These are phyloP conservation scores for Albula glossodonta DNA, from an alignment of 2,113 vertebrate genomes.

Conservation along the genomic window DNA sequence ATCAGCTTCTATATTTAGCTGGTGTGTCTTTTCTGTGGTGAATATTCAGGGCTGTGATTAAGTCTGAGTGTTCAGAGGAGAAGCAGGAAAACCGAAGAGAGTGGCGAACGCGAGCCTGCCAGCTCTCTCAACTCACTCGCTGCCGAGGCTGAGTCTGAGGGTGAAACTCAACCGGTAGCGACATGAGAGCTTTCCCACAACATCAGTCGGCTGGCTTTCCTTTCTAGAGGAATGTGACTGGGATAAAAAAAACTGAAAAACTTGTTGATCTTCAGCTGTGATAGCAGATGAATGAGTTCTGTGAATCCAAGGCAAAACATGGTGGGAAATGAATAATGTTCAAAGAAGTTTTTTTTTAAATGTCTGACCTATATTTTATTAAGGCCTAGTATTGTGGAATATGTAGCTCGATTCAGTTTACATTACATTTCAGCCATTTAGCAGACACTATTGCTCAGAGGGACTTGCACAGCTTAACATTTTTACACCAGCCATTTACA, in stretches of 20 bases:
- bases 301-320: not conserved
- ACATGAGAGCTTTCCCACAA: slow-evolving; percentile 2
- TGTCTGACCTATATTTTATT: not conserved
- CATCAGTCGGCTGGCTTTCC: not conserved
- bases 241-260: not conserved
- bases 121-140: not conserved
- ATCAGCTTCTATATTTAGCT: slow-evolving; percentile 50
- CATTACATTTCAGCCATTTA: no score
- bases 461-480: no score
- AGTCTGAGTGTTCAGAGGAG: slow-evolving; percentile 25
- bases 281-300: not conserved
- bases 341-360: not conserved
- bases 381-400: not conserved
- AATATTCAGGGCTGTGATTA: slow-evolving; percentile 50
- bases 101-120: not conserved
- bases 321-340: slow-evolving; percentile 6
- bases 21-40: slow-evolving; percentile 40
- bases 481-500: no score
- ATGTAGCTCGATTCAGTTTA: not conserved
- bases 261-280: not conserved
- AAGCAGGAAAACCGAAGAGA: slow-evolving; percentile 18
- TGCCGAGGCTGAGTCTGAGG: not conserved
- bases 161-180: not conserved
- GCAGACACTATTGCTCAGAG: no score
- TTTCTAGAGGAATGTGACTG: not conserved